These are phyloP conservation scores for Laticauda laticaudata DNA, from an alignment of 2,113 vertebrate species.

Conservation along the genomic window DNA sequence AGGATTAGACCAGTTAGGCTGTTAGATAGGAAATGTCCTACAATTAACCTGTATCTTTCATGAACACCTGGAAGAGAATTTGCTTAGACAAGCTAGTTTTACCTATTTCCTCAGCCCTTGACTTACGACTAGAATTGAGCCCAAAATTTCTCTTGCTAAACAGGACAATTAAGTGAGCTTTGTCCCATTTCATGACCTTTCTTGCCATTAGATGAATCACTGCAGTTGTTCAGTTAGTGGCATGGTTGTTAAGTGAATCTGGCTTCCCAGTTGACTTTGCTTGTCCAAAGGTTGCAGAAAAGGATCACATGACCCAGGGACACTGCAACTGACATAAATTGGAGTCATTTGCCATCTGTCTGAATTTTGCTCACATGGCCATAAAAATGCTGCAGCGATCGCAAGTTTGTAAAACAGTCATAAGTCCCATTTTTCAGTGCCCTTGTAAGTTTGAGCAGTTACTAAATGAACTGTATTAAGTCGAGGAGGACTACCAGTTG, in stretches of 20 bases:
- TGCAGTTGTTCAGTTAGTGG: not conserved
- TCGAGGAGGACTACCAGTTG: not conserved
- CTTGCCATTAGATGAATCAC: not conserved
- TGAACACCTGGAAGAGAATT: not conserved
- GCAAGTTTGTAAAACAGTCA: not conserved
- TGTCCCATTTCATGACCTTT: too few species aligned
- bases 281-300: too few species aligned
- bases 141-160: not conserved
- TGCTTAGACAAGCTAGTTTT: not conserved
- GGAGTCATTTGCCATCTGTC: not conserved
- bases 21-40: not conserved
- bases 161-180: not conserved
- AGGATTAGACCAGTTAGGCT: not conserved
- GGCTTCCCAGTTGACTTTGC: not conserved
- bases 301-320: too few species aligned
- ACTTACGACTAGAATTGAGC: too few species aligned
- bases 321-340: too few species aligned
- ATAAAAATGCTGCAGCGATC: too few species aligned
- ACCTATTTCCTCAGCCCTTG: not conserved
- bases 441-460: too few species aligned
- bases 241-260: not conserved
- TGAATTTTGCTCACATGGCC: not conserved
- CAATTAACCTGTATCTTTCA: not conserved
- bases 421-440: not conserved
- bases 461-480: not conserved